Evolutionary conservation across 2,888 invertebrate species (phyloP).

Genomic region (Drosophila anomalata): DNA sequence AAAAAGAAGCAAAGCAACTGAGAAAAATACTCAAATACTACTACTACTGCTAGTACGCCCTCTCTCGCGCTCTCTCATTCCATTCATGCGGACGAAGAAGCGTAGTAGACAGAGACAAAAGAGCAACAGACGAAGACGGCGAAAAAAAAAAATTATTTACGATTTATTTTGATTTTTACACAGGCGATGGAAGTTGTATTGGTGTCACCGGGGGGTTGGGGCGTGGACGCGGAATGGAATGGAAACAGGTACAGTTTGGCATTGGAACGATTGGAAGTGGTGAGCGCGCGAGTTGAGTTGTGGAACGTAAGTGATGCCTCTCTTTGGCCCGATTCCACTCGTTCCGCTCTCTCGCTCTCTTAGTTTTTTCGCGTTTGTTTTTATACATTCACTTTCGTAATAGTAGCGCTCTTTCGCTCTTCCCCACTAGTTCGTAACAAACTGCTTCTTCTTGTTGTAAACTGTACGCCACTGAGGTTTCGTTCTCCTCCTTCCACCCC

Average conservation of each 20-base stretch:
- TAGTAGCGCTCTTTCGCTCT: constrained; percentile 69
- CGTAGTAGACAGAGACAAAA: constrained; percentile 67
- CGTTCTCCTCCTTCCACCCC: constrained; percentile 16
- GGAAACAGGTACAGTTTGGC: constrained; percentile 65
- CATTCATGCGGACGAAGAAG: constrained; percentile 62
- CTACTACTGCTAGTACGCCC: constrained; percentile 44
- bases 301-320: constrained; percentile 66
- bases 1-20: constrained; percentile 49
- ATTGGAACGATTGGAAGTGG: constrained; percentile 40
- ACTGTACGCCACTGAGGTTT: constrained; percentile 58
- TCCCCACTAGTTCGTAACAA: constrained; percentile 76
- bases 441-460: constrained; percentile 72
- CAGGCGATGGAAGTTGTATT: constrained; percentile 52
- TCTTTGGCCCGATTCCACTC: constrained; percentile 49
- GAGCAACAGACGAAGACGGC: constrained; percentile 30
- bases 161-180: constrained; percentile 73
- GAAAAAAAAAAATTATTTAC: constrained; percentile 75
- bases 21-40: constrained; percentile 66
- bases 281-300: constrained; percentile 65
- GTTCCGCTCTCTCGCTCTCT: constrained; percentile 37
- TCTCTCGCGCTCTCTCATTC: constrained; percentile 58
- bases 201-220: constrained; percentile 70
- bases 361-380: constrained; percentile 47
- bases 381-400: constrained; percentile 68
- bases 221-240: constrained; percentile 48